Base-by-base conservation (phyloP, 2,797 vertebrate species). In the Sebastes diaconus region DNA sequence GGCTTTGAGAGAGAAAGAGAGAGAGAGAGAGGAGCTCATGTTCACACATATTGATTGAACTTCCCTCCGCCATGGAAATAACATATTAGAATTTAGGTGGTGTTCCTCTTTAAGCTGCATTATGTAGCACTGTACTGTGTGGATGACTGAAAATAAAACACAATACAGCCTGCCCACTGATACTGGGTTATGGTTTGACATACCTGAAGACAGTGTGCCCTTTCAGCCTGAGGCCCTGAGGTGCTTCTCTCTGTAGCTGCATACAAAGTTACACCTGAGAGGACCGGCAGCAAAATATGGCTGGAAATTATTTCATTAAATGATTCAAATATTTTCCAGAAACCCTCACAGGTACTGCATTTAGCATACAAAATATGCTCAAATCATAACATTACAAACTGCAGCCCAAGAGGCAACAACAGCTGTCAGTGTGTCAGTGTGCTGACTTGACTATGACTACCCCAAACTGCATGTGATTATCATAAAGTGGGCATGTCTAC, bases 211-310 rank as follows among this genome's bases (percentile, higher is more conserved):
- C 42, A 3, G 58, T 1, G 42, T 50, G 52, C 58, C 74, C 78
- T 86, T 75, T 75, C 18, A 70, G 80, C 69, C 39, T 0, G 39
- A 22, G 24, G 13, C 52, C 85, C 77, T 30, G 1, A 30, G 71
- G 68, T 68, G n/a, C 30, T 68, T 75, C 16, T 5, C 66, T 0
- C 24, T 55, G 52, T 25, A 46, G 69, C 63, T 73, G 34, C 72
- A 73, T 29, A 34, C 60, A 71, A 29, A 84, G 54, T 71, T 63
- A 46, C 24, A 79, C 67, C 61, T 73, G 20, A 59, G 27, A 34
- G 20, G 11, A 18, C 68, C 50, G 20, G 46, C 16, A 67, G 73
- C 54, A 39, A 70, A 79, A 64, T 27, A 39, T 9, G 32, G 14
- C 57, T 8, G 0, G 1, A 42, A 22, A 24, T 18, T 5, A n/a